Evolutionary conservation across 2,797 vertebrate species (phyloP), one percentile per base, ranked within the genome.

Genomic region (Helicolenus hilgendorfi): DNA sequence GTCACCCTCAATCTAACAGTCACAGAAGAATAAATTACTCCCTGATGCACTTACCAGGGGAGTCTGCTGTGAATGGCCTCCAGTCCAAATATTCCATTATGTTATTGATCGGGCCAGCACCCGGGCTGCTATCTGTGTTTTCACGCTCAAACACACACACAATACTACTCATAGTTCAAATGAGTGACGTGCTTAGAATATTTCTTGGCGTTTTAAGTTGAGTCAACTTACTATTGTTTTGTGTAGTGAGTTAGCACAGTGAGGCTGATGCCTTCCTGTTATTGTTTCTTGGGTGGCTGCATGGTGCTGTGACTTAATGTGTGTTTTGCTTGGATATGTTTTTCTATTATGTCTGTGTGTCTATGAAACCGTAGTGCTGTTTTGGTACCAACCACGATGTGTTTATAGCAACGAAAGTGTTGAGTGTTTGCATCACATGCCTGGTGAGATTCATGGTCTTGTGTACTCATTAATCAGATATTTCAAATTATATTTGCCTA

Each of bases 81-180:
- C 58, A 84, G 86, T 59, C 73, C 77, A 86, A 85, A 87, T 88
- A 84, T 84, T 92, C 87, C 77, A 90, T 94, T 86, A 76, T 35
- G 41, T 26, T 79, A 92, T 94, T 11, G 79, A 94, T 90, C n/a
- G 29, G 62, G 10, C 35, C 58, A 3, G 58, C 73, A 56, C 35
- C 86, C 78, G 41, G 70, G 35, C 58, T 76, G 18, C 33, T 78
- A 36, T 45, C 35, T 72, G 41, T 78, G 59, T 56, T 79, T 70
- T 33, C 72, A 70, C 71, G 60, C 69, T 33, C 45, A 74, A 53
- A 2, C 22, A n/a, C 7, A 8, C 41, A 8, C 15, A 45, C 15
- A 45, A 45, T 20, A 20, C 20, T 41, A 69, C 8, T 8, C 27
- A 59, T 67, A n/a, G 63, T 73, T 86, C 6, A 75, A 11, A 35